These are phyloP conservation scores for Microcebus griseorufus DNA, from an alignment of 2,113 vertebrate genomes.

Conservation along the genomic window DNA sequence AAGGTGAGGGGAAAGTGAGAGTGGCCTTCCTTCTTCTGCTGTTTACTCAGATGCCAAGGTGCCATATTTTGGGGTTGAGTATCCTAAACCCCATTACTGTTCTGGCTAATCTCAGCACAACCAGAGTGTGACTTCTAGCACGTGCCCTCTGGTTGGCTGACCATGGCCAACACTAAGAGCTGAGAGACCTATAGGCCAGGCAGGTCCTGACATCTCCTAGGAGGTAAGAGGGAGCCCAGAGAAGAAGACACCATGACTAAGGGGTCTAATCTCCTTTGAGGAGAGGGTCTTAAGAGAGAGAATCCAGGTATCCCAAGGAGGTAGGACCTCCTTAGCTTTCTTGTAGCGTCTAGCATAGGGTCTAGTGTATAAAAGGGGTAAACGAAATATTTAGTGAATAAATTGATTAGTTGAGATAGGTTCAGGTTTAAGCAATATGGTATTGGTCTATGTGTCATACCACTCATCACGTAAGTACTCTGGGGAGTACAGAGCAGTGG, in stretches of 20 bases:
- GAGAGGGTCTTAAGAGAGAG: not conserved
- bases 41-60: not conserved
- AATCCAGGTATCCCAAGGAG: not conserved
- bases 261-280: not conserved
- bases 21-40: not conserved
- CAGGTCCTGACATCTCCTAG: not conserved
- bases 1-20: fast-evolving
- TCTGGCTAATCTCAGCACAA: not conserved
- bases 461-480: not conserved
- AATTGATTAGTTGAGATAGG: not conserved
- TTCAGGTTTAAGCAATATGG: not conserved
- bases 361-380: not conserved
- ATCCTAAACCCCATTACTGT: not conserved
- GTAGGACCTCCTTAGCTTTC: not conserved
- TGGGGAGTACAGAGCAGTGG: not conserved
- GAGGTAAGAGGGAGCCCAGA: not conserved
- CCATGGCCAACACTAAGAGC: not conserved
- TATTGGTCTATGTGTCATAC: not conserved
- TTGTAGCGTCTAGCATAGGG: not conserved
- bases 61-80: too few species aligned
- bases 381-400: not conserved
- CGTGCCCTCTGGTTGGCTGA: not conserved
- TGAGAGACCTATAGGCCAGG: not conserved
- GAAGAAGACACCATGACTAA: not conserved
- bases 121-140: not conserved